Evolutionary conservation across 2,113 vertebrate species (phyloP).

Genomic region (Accipiter cooperii): DNA sequence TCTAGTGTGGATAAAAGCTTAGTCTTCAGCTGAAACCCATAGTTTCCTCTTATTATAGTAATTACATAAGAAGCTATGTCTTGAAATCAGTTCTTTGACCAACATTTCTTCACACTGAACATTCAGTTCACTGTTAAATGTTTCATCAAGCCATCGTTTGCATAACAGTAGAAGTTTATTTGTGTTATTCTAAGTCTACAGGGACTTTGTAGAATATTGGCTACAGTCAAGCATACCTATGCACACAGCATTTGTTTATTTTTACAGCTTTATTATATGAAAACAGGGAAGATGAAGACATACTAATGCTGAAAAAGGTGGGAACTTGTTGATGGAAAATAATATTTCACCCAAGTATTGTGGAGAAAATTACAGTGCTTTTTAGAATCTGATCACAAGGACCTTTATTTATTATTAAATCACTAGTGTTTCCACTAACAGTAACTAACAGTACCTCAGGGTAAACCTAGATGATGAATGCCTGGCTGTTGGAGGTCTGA

Average conservation of each 20-base stretch:
- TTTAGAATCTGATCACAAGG: background rate
- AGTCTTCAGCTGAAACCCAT: background rate
- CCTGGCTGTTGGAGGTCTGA: background rate
- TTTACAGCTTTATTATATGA: background rate
- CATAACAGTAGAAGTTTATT: background rate
- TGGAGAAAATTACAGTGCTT: background rate
- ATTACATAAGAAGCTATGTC: slow-evolving; percentile 11
- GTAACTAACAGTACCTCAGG: background rate
- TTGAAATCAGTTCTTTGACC: background rate
- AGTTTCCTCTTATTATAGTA: slow-evolving; percentile 21
- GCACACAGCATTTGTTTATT: background rate
- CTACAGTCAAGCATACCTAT: background rate
- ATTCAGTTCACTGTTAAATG: background rate
- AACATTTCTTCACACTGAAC: background rate
- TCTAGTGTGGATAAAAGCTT: background rate
- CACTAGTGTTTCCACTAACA: background rate
- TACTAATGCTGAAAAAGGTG: background rate
- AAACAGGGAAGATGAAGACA: background rate
- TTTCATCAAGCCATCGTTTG: background rate
- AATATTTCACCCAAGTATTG: background rate
- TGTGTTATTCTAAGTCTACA: background rate
- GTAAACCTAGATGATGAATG: background rate
- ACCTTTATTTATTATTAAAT: background rate
- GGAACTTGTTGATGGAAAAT: background rate
- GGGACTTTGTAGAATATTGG: background rate